Conservation (phyloP, 2,113 vertebrate genomes). For the Accipiter virgatus region DNA sequence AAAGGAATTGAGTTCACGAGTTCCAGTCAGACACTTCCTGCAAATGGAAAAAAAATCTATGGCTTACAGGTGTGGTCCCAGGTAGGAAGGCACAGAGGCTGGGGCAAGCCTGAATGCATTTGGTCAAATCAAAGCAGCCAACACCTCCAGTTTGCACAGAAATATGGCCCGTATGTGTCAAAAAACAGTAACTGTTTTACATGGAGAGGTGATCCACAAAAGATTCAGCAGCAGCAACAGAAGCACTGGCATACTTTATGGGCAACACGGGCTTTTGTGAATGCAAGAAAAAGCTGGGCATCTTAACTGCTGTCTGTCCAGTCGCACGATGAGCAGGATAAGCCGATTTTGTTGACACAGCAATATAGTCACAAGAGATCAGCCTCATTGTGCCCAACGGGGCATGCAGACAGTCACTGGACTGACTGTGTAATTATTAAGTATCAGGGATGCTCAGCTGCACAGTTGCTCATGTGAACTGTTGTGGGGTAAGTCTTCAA, state of each 20-base stretch:
- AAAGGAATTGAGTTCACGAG: not conserved
- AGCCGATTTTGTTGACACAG: constrained; percentile 27
- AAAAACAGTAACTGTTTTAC: not conserved
- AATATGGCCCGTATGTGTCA: not conserved
- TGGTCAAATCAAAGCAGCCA: not conserved
- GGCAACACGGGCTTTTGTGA: not conserved
- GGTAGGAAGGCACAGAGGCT: not conserved
- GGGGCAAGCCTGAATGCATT: not conserved
- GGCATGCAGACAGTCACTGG: not conserved
- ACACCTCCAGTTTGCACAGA: not conserved
- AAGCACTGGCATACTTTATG: not conserved
- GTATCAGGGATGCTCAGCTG: not conserved
- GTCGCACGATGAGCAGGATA: not conserved
- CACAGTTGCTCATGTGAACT: not conserved
- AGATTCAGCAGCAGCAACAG: not conserved
- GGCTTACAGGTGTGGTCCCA: not conserved
- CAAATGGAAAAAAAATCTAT: not conserved
- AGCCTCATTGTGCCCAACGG: constrained; percentile 9
- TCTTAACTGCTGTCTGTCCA: not conserved
- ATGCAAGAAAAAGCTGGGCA: not conserved
- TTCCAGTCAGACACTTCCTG: not conserved
- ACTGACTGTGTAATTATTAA: not conserved
- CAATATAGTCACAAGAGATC: not conserved
- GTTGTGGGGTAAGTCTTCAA: not conserved
- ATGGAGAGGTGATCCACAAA: not conserved